Evolutionary conservation across 2,113 vertebrate genomes (phyloP), one percentile per base, ranked within the genome.

Genomic region (Dipodomys stephensi): DNA sequence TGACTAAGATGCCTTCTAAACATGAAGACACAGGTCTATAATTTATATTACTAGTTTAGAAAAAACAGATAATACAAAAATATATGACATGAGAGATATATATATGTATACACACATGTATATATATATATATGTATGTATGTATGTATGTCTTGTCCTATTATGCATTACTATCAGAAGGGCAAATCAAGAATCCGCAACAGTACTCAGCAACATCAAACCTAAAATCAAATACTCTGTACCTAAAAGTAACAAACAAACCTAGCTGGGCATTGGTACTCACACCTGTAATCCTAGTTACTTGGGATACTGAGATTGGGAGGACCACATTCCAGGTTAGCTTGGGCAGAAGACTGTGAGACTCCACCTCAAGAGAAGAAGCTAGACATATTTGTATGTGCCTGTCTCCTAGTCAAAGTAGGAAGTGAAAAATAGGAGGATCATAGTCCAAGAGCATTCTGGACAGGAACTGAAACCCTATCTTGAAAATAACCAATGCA

Each of bases 161-260:
- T 32, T 67, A 22, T 11, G 28, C 49, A 83, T 67, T 76, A 67
- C 18, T 73, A 20, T 73, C 71, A 22, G 71, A 82, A 83, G 32
- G 64, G 19, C 23, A 83, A 86, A 88, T 71, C 84, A 57, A 88
- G n/a, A 83, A 79, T n/a, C 62, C 71, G 25, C 4, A 60, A 53
- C 46, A 44, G 2, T 13, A 84, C 8, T 74, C 67, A 69, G 79
- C 22, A 84, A 87, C 80, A 18, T 89, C 30, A 86, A 92, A 82
- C 22, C 44, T 74, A 87, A 79, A 49, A 53, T 87, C 30, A 32
- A 19, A 65, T 79, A 69, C 22, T 76, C 25, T 76, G 18, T 88
- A 72, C 49, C 30, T 27, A 25, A 94, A 92, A 76, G 30, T 87
- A 74, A 4, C 73, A 73, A 90, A 81, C 10, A 15, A 80, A 78